phyloP scores from a whole-genome alignment of 2,113 vertebrate species.

The Myrmecobius fasciatus region DNA sequence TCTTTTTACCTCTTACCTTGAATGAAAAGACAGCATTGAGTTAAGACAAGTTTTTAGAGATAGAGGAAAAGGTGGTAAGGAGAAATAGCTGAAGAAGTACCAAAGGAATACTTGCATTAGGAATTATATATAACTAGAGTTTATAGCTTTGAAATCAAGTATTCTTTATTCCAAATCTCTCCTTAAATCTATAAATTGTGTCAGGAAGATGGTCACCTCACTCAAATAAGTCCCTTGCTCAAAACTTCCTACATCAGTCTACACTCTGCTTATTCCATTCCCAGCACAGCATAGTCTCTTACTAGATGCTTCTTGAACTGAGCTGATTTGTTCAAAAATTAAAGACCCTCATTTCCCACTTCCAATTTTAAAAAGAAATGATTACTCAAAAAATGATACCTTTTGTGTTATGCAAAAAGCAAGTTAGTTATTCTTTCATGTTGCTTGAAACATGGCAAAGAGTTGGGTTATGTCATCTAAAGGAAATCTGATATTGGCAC shows the following conservation, averaged over 20 bases:
- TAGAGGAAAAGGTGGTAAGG: background rate
- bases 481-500: conserved; percentile 21
- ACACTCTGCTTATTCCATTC: background rate
- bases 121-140: background rate
- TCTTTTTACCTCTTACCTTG: background rate
- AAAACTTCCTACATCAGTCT: background rate
- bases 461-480: background rate
- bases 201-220: background rate
- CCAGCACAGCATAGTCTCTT: background rate
- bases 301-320: background rate
- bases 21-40: background rate
- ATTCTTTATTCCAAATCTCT: background rate
- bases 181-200: background rate
- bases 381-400: background rate
- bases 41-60: background rate
- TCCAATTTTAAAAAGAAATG: background rate
- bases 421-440: background rate
- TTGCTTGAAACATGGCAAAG: background rate
- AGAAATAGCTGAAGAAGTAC: background rate
- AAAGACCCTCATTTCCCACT: conserved; percentile 16
- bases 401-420: conserved; percentile 44
- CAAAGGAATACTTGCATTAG: background rate
- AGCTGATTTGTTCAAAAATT: background rate
- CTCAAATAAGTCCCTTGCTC: background rate
- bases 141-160: background rate